Conservation (phyloP, 2,888 invertebrate species). For the Exocentrus adspersus region DNA sequence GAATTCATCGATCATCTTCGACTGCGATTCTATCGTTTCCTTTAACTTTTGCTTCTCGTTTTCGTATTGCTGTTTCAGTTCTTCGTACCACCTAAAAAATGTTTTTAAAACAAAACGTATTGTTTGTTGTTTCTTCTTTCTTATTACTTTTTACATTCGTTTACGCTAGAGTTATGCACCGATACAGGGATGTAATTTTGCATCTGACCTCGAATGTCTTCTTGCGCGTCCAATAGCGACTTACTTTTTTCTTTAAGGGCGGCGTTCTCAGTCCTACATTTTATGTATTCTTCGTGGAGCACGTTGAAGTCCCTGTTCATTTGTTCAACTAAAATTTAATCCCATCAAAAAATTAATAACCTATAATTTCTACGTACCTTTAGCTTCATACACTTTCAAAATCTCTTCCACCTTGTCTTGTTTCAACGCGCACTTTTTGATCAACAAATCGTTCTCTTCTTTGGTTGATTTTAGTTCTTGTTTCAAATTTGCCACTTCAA, state of each 20-base stretch:
- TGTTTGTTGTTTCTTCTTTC: too few relatives aligned
- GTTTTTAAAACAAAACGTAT: too few relatives aligned
- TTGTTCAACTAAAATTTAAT: constrained; percentile 67
- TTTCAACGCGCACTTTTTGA: constrained; percentile 74
- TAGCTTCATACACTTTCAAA: constrained; percentile 78
- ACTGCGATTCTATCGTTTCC: constrained; percentile 66
- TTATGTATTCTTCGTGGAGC: constrained; percentile 71
- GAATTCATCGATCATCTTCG: constrained; percentile 62
- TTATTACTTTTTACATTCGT: constrained; percentile 78
- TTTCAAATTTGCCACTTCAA: constrained; percentile 62
- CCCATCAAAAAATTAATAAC: too few relatives aligned
- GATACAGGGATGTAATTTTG: constrained; percentile 71
- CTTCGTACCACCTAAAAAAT: constrained; percentile 75
- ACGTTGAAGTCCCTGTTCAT: constrained; percentile 74
- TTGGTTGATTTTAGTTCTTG: constrained; percentile 58
- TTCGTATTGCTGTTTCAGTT: constrained; percentile 77
- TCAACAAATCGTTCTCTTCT: constrained; percentile 63
- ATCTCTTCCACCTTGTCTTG: constrained; percentile 80
- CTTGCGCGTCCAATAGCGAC: constrained; percentile 66
- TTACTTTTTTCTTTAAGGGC: constrained; percentile 70
- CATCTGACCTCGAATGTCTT: constrained; percentile 67
- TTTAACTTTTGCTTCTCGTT: constrained; percentile 72
- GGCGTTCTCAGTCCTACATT: constrained; percentile 69
- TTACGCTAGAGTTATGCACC: constrained; percentile 74
- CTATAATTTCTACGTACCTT: constrained; percentile 72